Evolutionary conservation across 2,797 vertebrate genomes (phyloP), one percentile per base, ranked within the genome.

Genomic region (Betta splendens): DNA sequence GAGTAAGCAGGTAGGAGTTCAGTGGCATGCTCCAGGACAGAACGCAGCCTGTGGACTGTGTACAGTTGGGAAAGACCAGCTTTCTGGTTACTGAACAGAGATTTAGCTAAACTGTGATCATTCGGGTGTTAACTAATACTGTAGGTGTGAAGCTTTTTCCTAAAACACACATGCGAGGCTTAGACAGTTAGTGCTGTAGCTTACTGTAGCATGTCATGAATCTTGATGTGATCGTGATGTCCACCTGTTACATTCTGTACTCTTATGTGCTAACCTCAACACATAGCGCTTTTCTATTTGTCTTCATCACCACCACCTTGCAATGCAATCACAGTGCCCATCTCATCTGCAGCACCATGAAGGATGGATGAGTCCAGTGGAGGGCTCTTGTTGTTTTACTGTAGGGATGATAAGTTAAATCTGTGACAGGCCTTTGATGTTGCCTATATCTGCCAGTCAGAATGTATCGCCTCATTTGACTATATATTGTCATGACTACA

Each of bases 401-500:
- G 44, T 67, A 44, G 16, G 56, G 50, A 53, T 68, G 54, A 71
- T 71, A 68, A 52, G 56, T 72, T 71, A 26, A 54, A 54, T 66
- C 61, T 32, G 69, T 65, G 69, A 62, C 71, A 63, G 62, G 43
- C 55, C 54, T 68, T 50, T 69, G 63, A 64, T 76, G 72, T 56
- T 39, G 28, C 68, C 56, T 48, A 52, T 66, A 78, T 83, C 73
- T 56, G 25, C 61, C 74, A 75, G 72, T 85, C 78, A 73, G 69
- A 77, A 74, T 63, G 49, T 51, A 85, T 84, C 64, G 72, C 64
- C 75, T 68, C 72, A 70, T 85, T 82, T 78, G 62, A 67, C 72
- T 75, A 40, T 54, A 70, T 65, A 74, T 70, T 79, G 74, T 74
- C 64, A 58, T 51, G 67, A 73, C 54, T 29, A 36, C 63, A 58